Base-by-base conservation (phyloP, 2,888 invertebrate species). In the Euplexia lucipara region DNA sequence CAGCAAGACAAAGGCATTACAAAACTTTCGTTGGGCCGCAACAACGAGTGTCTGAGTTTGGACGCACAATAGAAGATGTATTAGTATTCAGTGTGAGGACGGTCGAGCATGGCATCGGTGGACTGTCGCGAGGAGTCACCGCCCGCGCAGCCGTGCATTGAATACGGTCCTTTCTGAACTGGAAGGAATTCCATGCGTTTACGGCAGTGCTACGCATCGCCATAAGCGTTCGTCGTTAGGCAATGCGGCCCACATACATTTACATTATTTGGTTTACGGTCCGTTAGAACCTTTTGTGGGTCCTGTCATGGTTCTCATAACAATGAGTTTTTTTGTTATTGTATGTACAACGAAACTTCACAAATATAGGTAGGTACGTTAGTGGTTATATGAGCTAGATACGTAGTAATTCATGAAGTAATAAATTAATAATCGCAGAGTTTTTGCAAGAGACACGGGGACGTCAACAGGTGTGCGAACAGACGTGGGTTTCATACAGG, bases 51-150 rank as follows among this genome's bases (percentile, higher is more conserved):
- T 85, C 84, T 85, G 82, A 87, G 85, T 87, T 89, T 81, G 84
- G 81, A 81, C 81, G 83, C 82, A 92, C 90, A 92, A 92, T 90
- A 86, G 87, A 37, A 72, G 82, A 65, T 20, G 39, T 85, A 95
- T 95, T 95, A 93, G 92, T 94, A 95, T 95, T 92, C 95, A 79
- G 84, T 83, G 83, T 86, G 86, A 85, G 82, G 83, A 84, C 81
- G 82, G 79, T 76, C 87, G 86, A 87, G 88, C 88, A 88, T 89
- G 88, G 90, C 88, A 88, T 89, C 86, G 88, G 86, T 90, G 91
- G 88, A 91, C 90, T 87, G 90, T 87, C 86, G 89, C 86, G 90
- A 91, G 91, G 91, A 93, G 95, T 95, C 95, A 93, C 89, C 92
- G 94, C 82, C 92, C 94, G 91, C 89, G 72, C 76, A 75, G 75